Base-by-base conservation (phyloP, 2,113 vertebrate genomes). In the Periophthalmodon schlosseri region DNA sequence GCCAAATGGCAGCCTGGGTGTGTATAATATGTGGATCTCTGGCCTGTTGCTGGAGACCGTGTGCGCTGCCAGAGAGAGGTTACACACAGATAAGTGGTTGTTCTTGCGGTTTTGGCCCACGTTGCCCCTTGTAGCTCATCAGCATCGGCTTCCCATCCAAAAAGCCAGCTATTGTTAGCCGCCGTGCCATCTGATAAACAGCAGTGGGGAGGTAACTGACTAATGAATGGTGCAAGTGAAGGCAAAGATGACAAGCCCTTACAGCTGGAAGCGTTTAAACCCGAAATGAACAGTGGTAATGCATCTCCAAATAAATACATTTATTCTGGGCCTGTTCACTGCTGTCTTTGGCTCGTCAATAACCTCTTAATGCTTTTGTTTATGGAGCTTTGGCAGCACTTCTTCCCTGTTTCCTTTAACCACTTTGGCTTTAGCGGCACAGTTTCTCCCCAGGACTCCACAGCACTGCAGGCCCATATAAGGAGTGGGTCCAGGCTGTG, bases 1-100 rank as follows among this genome's bases (percentile, higher is more conserved):
- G 91, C 84, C 90, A 90, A 91, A 86, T 72, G 78, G 72, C 56
- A 77, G 76, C 2, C 56, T 78, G 84, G 57, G 57, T 76, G 65
- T 74, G 78, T 76, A 67, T 86, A 82, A 82, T 78, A 24, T 82
- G 50, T 75, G 60, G 79, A 76, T 86, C 83, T 85, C 74, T 78
- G 72, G 75, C 82, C 78, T 63, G 78, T 49, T 85, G 71, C 76
- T 70, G 75, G 67, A 75, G 82, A 77, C 68, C 44, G 81, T 75
- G 68, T 70, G 79, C 74, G 6, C 69, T 76, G 81, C 70, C 57
- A 50, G 66, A 56, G 70, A 75, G 79, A 81, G 77, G 73, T 87
- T 79, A 67, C 68, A 52, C 60, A 69, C 23, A 85, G 79, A 86
- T 83, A 84, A 88, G 80, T 84, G 81, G 78, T 72, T 57, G 70